These are phyloP conservation scores for Pyxicephalus adspersus DNA, from an alignment of 2,113 vertebrate species.

Conservation along the genomic window DNA sequence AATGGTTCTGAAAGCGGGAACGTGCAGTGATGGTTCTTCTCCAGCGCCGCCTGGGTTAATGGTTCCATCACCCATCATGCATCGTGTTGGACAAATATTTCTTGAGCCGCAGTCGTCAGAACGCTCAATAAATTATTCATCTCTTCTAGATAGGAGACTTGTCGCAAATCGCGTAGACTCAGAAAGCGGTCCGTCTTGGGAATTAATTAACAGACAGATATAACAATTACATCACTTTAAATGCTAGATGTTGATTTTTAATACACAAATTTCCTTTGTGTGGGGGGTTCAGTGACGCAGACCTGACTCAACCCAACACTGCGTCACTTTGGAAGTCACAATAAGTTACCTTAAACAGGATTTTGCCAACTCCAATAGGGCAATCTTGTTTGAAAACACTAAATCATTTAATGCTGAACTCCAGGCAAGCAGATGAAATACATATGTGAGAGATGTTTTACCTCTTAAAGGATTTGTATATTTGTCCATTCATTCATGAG, in stretches of 20 bases:
- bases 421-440: no score
- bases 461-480: no score
- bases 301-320: no score
- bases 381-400: no score
- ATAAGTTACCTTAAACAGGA: no score
- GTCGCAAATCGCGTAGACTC: conserved; percentile 79
- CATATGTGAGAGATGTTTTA: no score
- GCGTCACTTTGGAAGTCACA: no score
- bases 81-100: conserved; percentile 63
- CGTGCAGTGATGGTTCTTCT: neutral
- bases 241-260: conserved; percentile 81
- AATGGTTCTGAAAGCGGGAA: no score
- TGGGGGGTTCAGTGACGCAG: no score
- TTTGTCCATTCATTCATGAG: no score
- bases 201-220: conserved; percentile 96
- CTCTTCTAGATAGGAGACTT: conserved; percentile 78
- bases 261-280: conserved; percentile 70
- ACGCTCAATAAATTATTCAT: conserved; percentile 82
- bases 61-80: conserved; percentile 63
- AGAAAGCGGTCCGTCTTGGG: conserved; percentile 83
- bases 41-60: conserved; percentile 53
- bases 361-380: no score
- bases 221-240: conserved; percentile 88
- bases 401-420: no score
- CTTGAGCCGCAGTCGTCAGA: conserved; percentile 72